A percentile compares a stretch with the other conserved stretches of the same genome.
Evolutionary conservation across 2,113 vertebrate species (phyloP).

Genomic region (Pampusana beccarii): DNA sequence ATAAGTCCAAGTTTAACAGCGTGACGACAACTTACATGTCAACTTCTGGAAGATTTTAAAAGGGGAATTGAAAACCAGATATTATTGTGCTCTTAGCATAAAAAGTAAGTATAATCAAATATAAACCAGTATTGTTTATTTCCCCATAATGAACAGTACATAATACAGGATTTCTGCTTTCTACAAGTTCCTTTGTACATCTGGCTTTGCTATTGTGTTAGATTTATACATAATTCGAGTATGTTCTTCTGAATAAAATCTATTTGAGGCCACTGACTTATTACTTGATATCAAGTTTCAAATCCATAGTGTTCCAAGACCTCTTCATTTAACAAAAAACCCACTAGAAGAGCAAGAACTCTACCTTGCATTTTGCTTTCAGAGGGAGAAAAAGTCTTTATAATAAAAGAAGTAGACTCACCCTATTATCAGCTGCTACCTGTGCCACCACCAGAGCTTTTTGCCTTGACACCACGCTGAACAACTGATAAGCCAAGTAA

Average conservation of each 20-base stretch:
- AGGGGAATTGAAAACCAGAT: not conserved
- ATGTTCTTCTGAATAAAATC: not conserved
- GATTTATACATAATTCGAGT: not conserved
- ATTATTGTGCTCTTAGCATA: not conserved
- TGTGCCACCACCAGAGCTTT: not conserved
- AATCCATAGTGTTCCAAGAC: not conserved
- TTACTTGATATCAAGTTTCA: not conserved
- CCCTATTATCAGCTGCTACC: accelerated
- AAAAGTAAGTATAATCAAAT: not conserved
- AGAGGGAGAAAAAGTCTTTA: too few species aligned
- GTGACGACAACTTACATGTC: not conserved
- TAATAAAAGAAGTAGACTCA: not conserved
- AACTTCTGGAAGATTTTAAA: not conserved
- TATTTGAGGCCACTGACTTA: not conserved
- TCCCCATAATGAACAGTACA: not conserved
- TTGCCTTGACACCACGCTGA: not conserved
- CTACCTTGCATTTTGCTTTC: not conserved
- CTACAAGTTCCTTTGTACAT: not conserved
- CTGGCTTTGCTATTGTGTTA: not conserved
- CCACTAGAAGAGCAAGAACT: not conserved
- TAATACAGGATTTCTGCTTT: not conserved
- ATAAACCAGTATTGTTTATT: not conserved
- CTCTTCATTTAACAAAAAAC: not conserved
- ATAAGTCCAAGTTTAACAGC: not conserved
- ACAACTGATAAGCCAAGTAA: accelerated